Conservation (phyloP, 2,888 invertebrate genomes). For the Meta bourneti region DNA sequence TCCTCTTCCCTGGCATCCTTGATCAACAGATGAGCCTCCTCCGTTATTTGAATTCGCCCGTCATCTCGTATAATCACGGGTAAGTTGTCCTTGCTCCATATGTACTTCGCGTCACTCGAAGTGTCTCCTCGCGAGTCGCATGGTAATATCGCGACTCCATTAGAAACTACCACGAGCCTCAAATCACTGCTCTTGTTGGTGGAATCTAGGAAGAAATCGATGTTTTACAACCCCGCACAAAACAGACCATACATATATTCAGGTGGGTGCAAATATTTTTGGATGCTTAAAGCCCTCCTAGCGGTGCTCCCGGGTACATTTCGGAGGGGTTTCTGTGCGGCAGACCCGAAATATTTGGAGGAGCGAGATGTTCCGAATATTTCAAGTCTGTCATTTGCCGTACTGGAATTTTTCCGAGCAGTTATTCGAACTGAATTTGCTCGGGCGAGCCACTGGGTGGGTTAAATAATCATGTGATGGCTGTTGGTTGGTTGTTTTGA, state of each 20-base stretch:
- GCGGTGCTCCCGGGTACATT: too few relatives aligned
- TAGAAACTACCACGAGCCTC: constrained; percentile 64
- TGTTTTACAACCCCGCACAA: too few relatives aligned
- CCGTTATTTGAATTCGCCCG: constrained; percentile 44
- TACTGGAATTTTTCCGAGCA: too few relatives aligned
- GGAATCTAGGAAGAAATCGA: constrained; percentile 40
- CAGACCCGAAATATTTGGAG: too few relatives aligned
- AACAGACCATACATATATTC: neutral
- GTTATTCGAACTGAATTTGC: too few relatives aligned
- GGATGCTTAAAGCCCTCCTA: too few relatives aligned
- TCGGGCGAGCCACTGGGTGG: too few relatives aligned
- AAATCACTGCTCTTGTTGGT: constrained; percentile 54
- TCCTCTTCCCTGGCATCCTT: constrained; percentile 66
- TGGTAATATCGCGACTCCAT: constrained; percentile 67
- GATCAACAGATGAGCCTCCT: constrained; percentile 52
- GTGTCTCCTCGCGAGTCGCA: constrained; percentile 42
- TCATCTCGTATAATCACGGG: constrained; percentile 36
- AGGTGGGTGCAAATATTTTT: neutral
- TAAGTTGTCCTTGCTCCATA: constrained; percentile 57
- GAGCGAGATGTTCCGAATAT: too few relatives aligned
- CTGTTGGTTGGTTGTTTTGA: too few relatives aligned
- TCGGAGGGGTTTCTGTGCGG: too few relatives aligned
- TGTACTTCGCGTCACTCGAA: constrained; percentile 14
- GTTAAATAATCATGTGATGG: too few relatives aligned
- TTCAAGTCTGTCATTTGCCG: too few relatives aligned